Evolutionary conservation across 2,888 invertebrate species (phyloP), one percentile per base, ranked within the genome.

Genomic region (Diloba caeruleocephala): DNA sequence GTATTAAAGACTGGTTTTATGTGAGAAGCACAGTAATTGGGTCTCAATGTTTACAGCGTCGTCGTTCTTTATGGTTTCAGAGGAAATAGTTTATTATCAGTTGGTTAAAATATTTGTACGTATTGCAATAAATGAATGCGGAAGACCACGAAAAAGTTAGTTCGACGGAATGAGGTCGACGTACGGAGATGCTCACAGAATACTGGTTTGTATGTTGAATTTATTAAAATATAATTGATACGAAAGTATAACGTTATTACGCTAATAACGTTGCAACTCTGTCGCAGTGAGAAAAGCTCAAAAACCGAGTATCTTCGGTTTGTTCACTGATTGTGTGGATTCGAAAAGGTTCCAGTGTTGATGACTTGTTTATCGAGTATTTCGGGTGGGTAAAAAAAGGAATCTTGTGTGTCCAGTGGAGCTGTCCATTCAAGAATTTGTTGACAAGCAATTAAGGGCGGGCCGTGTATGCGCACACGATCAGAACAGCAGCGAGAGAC

Each of bases 401-500:
- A 85, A 85, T 86, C 81, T 71, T 76, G 83, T 82, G 79, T 75
- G 81, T 79, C 84, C 87, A 82, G 74, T 73, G 74, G 71, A 79
- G 80, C 76, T 81, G 87, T 82, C 82, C 88, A 89, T 89, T 90
- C 82, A 88, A 87, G 88, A 88, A 89, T 89, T 86, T 88, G 84
- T 85, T 88, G 91, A 88, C 89, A 90, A 86, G 85, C 89, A 90
- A 91, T 91, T 92, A 90, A 88, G 78, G 78, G 76, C 79, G 75
- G 69, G 46, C 75, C 66, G 73, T 62, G 75, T 74, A 77, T 74
- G 66, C 53, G 64, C 48, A 34, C 70, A 63, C 48, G 74, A 59
- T 64, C 60, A 61, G 71, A 74, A 78, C 75, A 66, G 73, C 61
- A 74, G 71, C 75, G 53, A 71, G 62, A 61, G 63, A 64, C 65